Evolutionary conservation across 2,888 invertebrate species (phyloP).

Genomic region (Lamproptera curius): DNA sequence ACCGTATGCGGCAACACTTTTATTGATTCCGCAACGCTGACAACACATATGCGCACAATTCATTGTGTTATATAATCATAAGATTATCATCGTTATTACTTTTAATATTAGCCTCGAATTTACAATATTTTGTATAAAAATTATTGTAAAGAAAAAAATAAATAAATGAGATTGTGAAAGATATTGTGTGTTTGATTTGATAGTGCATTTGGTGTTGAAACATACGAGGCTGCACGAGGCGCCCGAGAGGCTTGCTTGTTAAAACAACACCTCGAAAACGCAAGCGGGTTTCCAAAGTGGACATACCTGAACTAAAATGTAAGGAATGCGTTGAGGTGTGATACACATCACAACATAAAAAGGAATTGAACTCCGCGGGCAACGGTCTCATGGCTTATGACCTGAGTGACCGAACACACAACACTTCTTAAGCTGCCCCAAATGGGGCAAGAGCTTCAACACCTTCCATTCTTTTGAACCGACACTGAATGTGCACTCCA

Average conservation of each 20-base stretch:
- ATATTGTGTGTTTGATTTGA: too few relatives aligned
- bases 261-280: slow-evolving; percentile 59
- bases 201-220: slow-evolving; percentile 51
- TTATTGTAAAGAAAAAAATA: too few relatives aligned
- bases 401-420: slow-evolving; percentile 47
- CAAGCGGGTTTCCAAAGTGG: slow-evolving; percentile 66
- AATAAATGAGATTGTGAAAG: too few relatives aligned
- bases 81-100: neutral
- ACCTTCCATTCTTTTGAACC: slow-evolving; percentile 62
- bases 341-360: slow-evolving; percentile 56
- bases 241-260: slow-evolving; percentile 50
- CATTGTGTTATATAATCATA: slow-evolving; percentile 1
- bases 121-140: too few relatives aligned
- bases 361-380: slow-evolving; percentile 62
- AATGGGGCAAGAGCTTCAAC: slow-evolving; percentile 59
- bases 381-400: slow-evolving; percentile 65
- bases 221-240: slow-evolving; percentile 47
- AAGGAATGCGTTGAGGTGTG: slow-evolving; percentile 59
- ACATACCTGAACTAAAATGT: slow-evolving; percentile 60
- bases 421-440: slow-evolving; percentile 55
- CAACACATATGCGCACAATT: slow-evolving; percentile 33
- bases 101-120: too few relatives aligned
- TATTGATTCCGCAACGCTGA: slow-evolving; percentile 35
- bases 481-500: slow-evolving; percentile 70
- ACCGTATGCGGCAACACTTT: slow-evolving; percentile 40